Percentiles rank a stretch among this genome's conserved stretches.
Evolutionary conservation across 2,888 invertebrate genomes (phyloP).

Genomic region (Dexiosoma caninum): DNA sequence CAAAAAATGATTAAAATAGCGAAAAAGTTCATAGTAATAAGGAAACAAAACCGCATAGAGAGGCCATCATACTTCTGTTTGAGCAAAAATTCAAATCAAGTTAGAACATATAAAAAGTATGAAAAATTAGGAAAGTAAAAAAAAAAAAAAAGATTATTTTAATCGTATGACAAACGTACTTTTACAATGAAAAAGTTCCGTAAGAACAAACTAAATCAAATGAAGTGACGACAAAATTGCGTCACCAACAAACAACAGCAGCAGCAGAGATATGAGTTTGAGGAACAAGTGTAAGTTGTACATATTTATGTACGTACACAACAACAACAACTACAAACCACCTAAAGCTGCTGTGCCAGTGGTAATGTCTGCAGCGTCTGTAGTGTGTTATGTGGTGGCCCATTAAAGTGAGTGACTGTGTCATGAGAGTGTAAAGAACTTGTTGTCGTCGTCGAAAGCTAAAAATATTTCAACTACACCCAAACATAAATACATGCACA

Average conservation of each 20-base stretch:
- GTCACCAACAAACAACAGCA: constrained; percentile 6
- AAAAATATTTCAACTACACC: constrained; percentile 34
- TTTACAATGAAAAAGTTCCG: not conserved
- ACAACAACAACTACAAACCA: not conserved
- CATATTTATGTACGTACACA: not conserved
- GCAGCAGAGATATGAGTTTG: not conserved
- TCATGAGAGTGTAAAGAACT: constrained; percentile 62
- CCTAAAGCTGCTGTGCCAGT: not conserved
- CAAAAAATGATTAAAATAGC: not conserved
- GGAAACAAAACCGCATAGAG: constrained; percentile 39
- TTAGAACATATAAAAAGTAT: not conserved
- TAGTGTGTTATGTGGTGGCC: not conserved
- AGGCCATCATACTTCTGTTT: constrained; percentile 35
- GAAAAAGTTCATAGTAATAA: constrained; percentile 34
- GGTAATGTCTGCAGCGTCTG: not conserved
- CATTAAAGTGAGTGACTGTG: constrained; percentile 58
- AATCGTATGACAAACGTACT: not conserved
- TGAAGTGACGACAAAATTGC: constrained; percentile 39
- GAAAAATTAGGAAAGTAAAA: not conserved
- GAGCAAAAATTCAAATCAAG: constrained; percentile 20
- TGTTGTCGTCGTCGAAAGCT: constrained; percentile 52
- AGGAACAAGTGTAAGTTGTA: constrained; percentile 34
- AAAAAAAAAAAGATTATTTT: not conserved
- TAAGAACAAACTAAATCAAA: constrained; percentile 8
- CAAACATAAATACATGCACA: too few relatives aligned